Percentiles rank a stretch among this genome's conserved stretches.
phyloP scores from a whole-genome alignment of 2,113 vertebrate species.

The Cettia cetti region DNA sequence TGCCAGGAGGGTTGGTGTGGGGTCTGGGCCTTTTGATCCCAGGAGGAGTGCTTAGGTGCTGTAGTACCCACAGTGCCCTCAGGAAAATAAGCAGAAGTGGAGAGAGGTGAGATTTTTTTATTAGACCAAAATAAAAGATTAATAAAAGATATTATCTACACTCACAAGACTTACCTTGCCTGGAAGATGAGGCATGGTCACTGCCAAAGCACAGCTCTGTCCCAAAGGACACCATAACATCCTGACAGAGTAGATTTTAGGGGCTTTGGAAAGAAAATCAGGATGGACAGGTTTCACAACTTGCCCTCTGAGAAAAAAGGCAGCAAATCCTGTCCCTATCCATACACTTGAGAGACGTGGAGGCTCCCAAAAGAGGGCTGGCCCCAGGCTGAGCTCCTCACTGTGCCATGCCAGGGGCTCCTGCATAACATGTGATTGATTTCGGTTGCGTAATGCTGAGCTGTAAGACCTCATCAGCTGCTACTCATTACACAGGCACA shows the following conservation, averaged over 20 bases:
- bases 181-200: not conserved
- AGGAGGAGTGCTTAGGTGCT: not conserved
- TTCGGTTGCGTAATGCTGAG: conserved; percentile 15
- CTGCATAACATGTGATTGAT: not conserved
- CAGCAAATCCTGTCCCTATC: not conserved
- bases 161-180: not conserved
- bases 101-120: not conserved
- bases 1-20: not conserved
- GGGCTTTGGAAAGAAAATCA: not conserved
- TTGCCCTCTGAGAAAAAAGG: not conserved
- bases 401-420: not conserved
- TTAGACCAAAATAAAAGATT: not conserved
- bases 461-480: conserved; percentile 54
- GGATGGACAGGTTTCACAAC: not conserved
- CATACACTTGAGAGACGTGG: not conserved
- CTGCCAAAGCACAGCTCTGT: not conserved
- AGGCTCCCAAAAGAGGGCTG: not conserved
- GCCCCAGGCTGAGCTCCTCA: not conserved
- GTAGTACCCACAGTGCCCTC: not conserved
- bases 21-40: not conserved
- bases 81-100: not conserved
- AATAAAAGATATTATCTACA: not conserved
- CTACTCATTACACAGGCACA: conserved; percentile 57
- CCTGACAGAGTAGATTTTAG: not conserved
- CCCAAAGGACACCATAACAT: not conserved